Percentiles rank a stretch among this genome's conserved stretches.
Evolutionary conservation across 2,113 vertebrate species (phyloP).

Genomic region (Antigone vipio): DNA sequence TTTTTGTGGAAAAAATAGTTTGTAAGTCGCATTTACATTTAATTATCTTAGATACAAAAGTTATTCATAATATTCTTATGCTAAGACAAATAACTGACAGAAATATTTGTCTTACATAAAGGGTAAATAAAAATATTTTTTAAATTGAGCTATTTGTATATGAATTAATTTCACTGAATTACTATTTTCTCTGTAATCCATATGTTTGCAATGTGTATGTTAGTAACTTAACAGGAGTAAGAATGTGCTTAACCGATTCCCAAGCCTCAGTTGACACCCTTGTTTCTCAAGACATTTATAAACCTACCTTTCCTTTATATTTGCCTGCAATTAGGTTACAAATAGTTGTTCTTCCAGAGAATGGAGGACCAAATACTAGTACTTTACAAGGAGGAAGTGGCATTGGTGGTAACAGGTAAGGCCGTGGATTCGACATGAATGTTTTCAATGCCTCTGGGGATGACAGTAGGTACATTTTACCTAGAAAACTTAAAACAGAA

Average conservation of each 20-base stretch:
- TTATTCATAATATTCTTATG: background rate
- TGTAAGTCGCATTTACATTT: background rate
- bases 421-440: constrained; percentile 84
- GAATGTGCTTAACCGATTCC: background rate
- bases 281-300: background rate
- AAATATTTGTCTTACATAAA: background rate
- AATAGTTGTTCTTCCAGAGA: constrained; percentile 85
- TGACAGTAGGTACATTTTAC: constrained; percentile 89
- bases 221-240: background rate
- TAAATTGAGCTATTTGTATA: background rate
- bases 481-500: constrained; percentile 84
- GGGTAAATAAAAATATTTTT: background rate
- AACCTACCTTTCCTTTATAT: constrained; percentile 77
- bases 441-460: constrained; percentile 78
- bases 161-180: background rate
- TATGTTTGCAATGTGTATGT: background rate
- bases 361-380: constrained; percentile 81
- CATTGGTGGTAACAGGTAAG: constrained; percentile 90
- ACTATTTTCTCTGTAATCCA: background rate
- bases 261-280: background rate
- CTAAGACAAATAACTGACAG: background rate
- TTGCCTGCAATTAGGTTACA: constrained; percentile 78
- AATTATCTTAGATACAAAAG: background rate
- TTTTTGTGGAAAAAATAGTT: background rate
- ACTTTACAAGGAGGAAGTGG: constrained; percentile 86